Evolutionary conservation across 1,140 invertebrate genomes (phyloP).

Genomic region (Polyergus mexicanus): DNA sequence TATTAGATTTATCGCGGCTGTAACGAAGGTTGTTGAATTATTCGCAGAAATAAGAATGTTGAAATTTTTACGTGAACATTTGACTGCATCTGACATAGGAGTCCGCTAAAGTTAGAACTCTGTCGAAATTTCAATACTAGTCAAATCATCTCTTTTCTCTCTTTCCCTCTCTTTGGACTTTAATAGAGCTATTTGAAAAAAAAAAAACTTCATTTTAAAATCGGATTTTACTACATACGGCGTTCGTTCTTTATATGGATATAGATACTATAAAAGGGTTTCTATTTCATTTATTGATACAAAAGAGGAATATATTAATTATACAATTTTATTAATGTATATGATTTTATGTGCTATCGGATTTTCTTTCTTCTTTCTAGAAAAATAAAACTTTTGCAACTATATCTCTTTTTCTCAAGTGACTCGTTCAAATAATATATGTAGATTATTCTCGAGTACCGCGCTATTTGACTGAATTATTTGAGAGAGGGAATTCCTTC

Average conservation of each 20-base stretch:
- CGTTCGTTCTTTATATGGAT: background rate
- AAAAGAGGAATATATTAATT: background rate
- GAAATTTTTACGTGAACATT: background rate
- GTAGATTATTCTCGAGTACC: conserved; percentile 53
- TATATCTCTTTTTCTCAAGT: background rate
- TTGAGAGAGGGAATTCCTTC: background rate
- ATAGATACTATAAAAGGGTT: background rate
- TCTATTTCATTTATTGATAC: background rate
- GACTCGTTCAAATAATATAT: background rate
- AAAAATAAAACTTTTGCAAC: background rate
- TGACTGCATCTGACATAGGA: background rate
- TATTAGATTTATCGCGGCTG: background rate
- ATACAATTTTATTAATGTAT: background rate
- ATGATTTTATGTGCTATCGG: background rate
- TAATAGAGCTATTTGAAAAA: background rate
- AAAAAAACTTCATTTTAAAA: background rate
- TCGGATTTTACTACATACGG: background rate
- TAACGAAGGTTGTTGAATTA: background rate
- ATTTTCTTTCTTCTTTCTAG: background rate
- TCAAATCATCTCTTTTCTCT: no score
- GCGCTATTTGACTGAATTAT: conserved; percentile 22
- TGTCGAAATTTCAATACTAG: background rate
- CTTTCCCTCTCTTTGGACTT: no score
- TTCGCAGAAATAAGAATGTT: background rate
- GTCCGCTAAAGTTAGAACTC: background rate